Evolutionary conservation across 2,113 vertebrate genomes (phyloP).

Genomic region (Hippocampus guttulatus): DNA sequence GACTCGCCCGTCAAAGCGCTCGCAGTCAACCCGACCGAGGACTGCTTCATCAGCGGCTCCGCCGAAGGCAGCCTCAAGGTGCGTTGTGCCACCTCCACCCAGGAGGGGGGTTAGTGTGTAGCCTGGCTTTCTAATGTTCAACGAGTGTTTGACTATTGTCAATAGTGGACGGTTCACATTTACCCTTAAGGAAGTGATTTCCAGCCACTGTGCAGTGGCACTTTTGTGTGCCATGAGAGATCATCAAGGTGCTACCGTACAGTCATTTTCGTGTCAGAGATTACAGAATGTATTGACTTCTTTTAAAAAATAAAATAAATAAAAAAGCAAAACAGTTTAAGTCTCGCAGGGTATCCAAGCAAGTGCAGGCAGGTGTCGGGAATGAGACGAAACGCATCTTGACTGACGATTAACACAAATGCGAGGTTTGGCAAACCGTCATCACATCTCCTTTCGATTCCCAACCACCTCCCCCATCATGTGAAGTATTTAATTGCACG

Average conservation of each 20-base stretch:
- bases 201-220: no score
- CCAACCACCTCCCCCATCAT: conserved; percentile 30
- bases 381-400: conserved; percentile 24
- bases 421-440: background rate
- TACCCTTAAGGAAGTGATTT: no score
- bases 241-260: no score
- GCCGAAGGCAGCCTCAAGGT: conserved; percentile 98
- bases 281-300: background rate
- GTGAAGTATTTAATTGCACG: conserved; percentile 34
- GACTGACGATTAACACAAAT: conserved; percentile 16
- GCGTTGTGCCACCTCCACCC: background rate
- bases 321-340: background rate
- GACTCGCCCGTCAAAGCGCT: conserved; percentile 95
- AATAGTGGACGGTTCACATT: background rate
- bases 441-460: conserved; percentile 39
- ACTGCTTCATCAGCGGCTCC: conserved; percentile 94
- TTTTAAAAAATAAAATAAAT: no score
- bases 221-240: no score
- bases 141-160: background rate
- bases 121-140: background rate
- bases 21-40: conserved; percentile 85
- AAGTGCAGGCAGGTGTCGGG: conserved; percentile 18
- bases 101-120: background rate
- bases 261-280: background rate
- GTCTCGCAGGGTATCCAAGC: background rate